Percentiles rank a stretch among this genome's conserved stretches.
Evolutionary conservation across 2,888 invertebrate species (phyloP).

Genomic region (Dryocosmus kuriphilus): DNA sequence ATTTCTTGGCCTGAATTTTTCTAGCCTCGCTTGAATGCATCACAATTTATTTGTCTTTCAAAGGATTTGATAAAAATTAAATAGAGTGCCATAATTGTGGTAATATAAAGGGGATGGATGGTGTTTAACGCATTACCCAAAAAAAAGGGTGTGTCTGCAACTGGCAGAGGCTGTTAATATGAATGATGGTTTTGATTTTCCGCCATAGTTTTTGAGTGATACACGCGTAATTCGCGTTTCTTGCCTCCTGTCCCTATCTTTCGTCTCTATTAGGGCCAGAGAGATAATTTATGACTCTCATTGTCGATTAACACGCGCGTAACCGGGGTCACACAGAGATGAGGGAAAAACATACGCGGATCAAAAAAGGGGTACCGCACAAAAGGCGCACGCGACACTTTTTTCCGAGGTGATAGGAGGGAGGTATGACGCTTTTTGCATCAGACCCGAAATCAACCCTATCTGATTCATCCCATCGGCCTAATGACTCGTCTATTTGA

Average conservation of each 20-base stretch:
- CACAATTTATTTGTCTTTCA: too few species aligned
- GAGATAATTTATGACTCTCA: conserved; percentile 75
- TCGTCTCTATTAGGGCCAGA: conserved; percentile 74
- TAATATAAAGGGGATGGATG: conserved; percentile 21
- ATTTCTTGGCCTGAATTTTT: too few species aligned
- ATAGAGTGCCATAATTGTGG: not conserved
- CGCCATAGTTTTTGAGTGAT: conserved; percentile 56
- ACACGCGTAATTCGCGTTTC: conserved; percentile 53
- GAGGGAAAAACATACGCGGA: conserved; percentile 64
- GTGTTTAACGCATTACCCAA: conserved; percentile 36
- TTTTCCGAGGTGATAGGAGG: conserved; percentile 66
- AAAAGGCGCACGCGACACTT: conserved; percentile 65
- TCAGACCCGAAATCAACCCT: conserved; percentile 62
- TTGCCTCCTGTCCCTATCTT: conserved; percentile 42
- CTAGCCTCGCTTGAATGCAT: too few species aligned
- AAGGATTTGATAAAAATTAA: not conserved
- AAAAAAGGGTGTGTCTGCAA: conserved; percentile 64
- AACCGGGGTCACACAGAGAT: conserved; percentile 64
- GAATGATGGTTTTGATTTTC: conserved; percentile 72
- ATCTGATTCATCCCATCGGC: conserved; percentile 72
- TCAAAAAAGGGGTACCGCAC: conserved; percentile 69
- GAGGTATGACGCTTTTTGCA: conserved; percentile 39
- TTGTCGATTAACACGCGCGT: conserved; percentile 76
- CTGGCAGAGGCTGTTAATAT: conserved; percentile 67
- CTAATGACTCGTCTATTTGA: conserved; percentile 74